Evolutionary conservation across 2,888 invertebrate species (phyloP), one percentile per base, ranked within the genome.

Genomic region (Drosophila algonquin): DNA sequence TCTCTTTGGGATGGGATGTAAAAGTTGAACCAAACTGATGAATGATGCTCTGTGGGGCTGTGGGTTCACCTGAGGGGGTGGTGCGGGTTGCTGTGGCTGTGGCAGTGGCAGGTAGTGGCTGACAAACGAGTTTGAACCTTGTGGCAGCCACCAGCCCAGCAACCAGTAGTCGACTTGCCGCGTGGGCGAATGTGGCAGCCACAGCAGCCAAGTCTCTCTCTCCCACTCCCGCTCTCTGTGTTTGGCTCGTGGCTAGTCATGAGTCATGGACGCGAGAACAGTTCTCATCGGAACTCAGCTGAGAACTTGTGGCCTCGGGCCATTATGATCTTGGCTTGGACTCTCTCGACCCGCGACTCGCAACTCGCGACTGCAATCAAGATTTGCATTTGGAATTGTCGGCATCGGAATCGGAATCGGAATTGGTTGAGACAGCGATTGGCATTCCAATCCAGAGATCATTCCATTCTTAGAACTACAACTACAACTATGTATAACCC

Each of bases 191-290:
- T 40, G 40, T 40, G 40, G 40, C 40, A 40, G 40, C 40, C n/a
- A 40, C 40, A 40, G 40, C 40, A 40, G 40, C 14, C 40, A 7
- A 14, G 40, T n/a, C 32, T 18, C 32, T 32, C 12, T 40, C 24
- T 47, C 40, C n/a, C n/a, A n/a, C n/a, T 10, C 12, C 4, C 24
- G n/a, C n/a, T 3, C n/a, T 16, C 27, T 27, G 46, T 51, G 30
- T 53, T 81, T 82, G 81, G 84, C 84, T 82, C 81, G 81, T 82
- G 81, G 81, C 81, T 70, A 80, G 74, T 81, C 84, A 82, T 84
- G 80, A 81, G 80, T 83, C 71, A 71, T 63, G 67, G 59, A 35
- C 18, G 52, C 58, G 59, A 30, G 57, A 64, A 64, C 44, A 32
- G 35, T 67, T 67, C 65, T 71, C 70, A 71, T 58, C 71, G 69